Evolutionary conservation across 2,113 vertebrate species (phyloP).

Genomic region (Psophia crepitans): DNA sequence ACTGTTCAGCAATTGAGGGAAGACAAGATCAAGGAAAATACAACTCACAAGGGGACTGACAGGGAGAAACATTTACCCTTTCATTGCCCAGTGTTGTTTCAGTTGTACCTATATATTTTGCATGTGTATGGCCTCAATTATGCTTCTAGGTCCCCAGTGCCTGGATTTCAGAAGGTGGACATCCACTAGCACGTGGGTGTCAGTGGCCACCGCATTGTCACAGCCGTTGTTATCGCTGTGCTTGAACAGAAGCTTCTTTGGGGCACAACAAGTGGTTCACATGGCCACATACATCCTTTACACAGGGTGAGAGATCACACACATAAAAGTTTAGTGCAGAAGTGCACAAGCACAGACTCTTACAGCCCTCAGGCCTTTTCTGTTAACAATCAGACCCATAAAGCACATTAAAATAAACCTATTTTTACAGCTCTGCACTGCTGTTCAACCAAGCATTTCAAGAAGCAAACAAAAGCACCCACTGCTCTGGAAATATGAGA

Average conservation of each 20-base stretch:
- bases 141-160: not conserved
- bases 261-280: not conserved
- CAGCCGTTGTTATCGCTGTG: not conserved
- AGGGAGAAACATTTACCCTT: not conserved
- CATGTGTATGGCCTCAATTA: rapidly evolving
- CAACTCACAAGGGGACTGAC: rapidly evolving
- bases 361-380: conserved; percentile 21
- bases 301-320: conserved; percentile 1
- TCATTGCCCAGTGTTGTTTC: not conserved
- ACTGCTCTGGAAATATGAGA: conserved; percentile 35
- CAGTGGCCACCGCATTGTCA: not conserved
- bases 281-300: conserved; percentile 18
- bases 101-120: not conserved
- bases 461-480: conserved; percentile 58
- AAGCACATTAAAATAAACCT: conserved; percentile 60
- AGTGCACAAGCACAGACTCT: conserved; percentile 36
- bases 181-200: rapidly evolving
- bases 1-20: rapidly evolving
- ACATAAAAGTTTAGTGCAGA: conserved; percentile 28
- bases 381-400: conserved; percentile 64
- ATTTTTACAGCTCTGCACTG: conserved; percentile 56
- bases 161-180: not conserved
- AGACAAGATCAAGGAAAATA: not conserved
- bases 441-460: conserved; percentile 56
- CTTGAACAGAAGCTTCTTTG: conserved; percentile 3